Percentiles rank a stretch among this genome's conserved stretches.
phyloP scores from a whole-genome alignment of 2,888 invertebrate genomes.

The Drosophila robusta region DNA sequence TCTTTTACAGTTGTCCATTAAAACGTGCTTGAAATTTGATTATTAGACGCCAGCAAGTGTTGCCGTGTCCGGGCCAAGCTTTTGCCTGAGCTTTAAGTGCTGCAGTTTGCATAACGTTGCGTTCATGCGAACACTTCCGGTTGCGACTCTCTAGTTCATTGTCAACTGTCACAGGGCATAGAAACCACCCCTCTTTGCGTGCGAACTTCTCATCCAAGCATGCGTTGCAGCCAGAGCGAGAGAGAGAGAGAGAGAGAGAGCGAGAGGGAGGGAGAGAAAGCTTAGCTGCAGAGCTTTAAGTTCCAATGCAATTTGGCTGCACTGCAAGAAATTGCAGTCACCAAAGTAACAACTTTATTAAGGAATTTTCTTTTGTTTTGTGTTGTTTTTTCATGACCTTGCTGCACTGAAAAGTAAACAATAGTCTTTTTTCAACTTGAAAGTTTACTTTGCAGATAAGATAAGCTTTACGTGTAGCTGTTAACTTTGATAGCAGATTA shows the following conservation, averaged over 20 bases:
- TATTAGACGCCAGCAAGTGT: slow-evolving; percentile 10
- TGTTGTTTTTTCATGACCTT: slow-evolving; percentile 18
- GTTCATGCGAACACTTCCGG: slow-evolving; percentile 61
- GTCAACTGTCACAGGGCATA: slow-evolving; percentile 62
- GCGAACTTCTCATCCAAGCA: slow-evolving; percentile 21
- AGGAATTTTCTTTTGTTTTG: background rate
- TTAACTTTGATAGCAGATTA: slow-evolving; percentile 1
- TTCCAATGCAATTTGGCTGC: slow-evolving; percentile 37
- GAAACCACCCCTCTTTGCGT: slow-evolving; percentile 20
- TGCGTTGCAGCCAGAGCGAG: slow-evolving; percentile 29
- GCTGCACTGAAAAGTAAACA: slow-evolving; percentile 1
- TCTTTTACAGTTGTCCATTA: slow-evolving; percentile 47
- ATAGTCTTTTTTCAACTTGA: background rate
- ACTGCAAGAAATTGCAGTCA: slow-evolving; percentile 40
- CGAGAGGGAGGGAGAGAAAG: slow-evolving; percentile 15
- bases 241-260: slow-evolving; percentile 14
- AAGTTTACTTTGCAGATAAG: slow-evolving; percentile 15
- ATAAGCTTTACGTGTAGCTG: background rate
- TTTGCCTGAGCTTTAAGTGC: slow-evolving; percentile 43
- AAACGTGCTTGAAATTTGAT: slow-evolving; percentile 63
- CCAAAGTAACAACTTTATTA: too few species aligned
- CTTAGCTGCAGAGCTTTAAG: slow-evolving; percentile 28
- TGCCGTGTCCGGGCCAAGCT: slow-evolving; percentile 16
- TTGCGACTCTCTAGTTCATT: slow-evolving; percentile 66
- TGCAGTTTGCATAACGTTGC: slow-evolving; percentile 60